A percentile compares a stretch with the other conserved stretches of the same genome.
Evolutionary conservation across 1,140 invertebrate genomes (phyloP).

Genomic region (Acromyrmex echinatior): DNA sequence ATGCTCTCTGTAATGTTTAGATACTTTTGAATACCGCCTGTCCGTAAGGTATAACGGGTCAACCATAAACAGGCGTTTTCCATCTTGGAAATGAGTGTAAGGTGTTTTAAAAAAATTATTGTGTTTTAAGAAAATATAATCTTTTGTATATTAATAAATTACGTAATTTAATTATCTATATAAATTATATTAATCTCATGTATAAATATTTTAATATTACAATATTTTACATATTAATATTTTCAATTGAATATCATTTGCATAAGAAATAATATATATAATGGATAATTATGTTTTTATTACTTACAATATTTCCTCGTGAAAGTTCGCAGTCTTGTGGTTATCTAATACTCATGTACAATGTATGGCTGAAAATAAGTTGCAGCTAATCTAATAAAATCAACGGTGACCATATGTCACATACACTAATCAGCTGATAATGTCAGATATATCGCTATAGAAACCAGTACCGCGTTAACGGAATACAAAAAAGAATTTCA

Average conservation of each 20-base stretch:
- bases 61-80: slow-evolving; percentile 24
- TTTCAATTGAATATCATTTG: neutral
- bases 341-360: slow-evolving; percentile 18
- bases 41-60: slow-evolving; percentile 32
- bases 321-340: neutral
- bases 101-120: neutral
- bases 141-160: neutral
- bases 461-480: slow-evolving; percentile 70
- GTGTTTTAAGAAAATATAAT: neutral
- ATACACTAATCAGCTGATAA: slow-evolving; percentile 82
- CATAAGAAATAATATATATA: neutral
- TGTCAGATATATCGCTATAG: slow-evolving; percentile 77
- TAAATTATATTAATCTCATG: neutral
- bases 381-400: slow-evolving; percentile 81
- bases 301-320: slow-evolving; percentile 44
- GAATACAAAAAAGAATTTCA: slow-evolving; percentile 3
- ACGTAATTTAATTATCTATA: neutral
- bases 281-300: neutral
- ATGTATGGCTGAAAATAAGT: slow-evolving; percentile 71
- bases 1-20: neutral
- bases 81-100: neutral
- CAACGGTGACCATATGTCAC: slow-evolving; percentile 80
- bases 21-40: neutral
- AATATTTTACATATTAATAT: neutral
- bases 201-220: neutral